Evolutionary conservation across 2,888 invertebrate genomes (phyloP), one percentile per base, ranked within the genome.

Genomic region (Cantharis nigra): DNA sequence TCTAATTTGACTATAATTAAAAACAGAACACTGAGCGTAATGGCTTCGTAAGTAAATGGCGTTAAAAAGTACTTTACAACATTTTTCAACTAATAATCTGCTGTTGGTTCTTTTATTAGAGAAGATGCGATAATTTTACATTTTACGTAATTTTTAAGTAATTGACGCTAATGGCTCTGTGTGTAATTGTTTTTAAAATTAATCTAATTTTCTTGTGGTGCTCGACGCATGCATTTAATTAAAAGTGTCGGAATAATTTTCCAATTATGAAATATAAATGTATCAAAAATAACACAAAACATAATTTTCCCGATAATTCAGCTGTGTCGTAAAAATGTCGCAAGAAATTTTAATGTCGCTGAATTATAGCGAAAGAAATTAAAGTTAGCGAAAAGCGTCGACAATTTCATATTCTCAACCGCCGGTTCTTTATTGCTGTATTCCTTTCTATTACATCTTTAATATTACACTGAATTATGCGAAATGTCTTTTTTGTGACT

Each of bases 221-320:
- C 26, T 65, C 13, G 9, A 23, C 5, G 9, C n/a, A 11, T 11
- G 16, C 13, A 65, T 11, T 33, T 64, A 64, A 64, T 64, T 64
- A 18, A 64, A 18, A 18, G 49, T 20, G 64, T 62, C 33, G 75
- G 64, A 74, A 78, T 72, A 78, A 78, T 76, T 78, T 76, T 75
- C 72, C 81, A 80, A 80, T 80, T 80, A 67, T 9, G 74, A 80
- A 80, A 82, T 82, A 81, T 81, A 81, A 82, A 81, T 81, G 81
- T 83, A 81, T 82, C 78, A 82, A 80, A 67, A 67, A 67, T 67
- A 67, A 80, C 76, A 75, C 75, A 76, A 78, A 80, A 77, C 78
- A 78, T 81, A 81, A 82, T 79, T 79, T 79, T 73, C 16, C 71
- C 75, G 79, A 77, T 79, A 74, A 77, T 79, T 77, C 77, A 77